A percentile compares a stretch with the other conserved stretches of the same genome.
Conservation (phyloP, 2,113 vertebrate species). For the Cebus imitator region DNA sequence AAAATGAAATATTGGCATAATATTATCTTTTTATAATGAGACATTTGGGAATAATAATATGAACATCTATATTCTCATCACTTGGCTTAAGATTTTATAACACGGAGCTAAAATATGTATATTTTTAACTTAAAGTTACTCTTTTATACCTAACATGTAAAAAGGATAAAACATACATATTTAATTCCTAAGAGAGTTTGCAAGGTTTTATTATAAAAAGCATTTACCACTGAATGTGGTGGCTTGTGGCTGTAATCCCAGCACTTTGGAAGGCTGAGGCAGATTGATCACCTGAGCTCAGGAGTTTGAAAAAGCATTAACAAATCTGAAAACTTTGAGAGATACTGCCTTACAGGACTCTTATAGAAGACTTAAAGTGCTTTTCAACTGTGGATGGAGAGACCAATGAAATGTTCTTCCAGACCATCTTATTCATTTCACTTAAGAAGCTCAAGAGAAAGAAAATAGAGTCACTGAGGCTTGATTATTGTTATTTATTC, state of each 20-base stretch:
- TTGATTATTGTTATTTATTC: neutral
- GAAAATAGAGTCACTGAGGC: neutral
- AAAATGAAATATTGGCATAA: neutral
- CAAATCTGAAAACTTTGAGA: neutral
- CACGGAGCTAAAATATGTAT: neutral
- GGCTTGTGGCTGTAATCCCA: too few species aligned
- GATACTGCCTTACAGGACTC: neutral
- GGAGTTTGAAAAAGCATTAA: neutral
- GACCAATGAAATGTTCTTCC: neutral
- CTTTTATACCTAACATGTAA: neutral
- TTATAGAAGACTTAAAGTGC: neutral
- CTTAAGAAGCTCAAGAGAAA: neutral
- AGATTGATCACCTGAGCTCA: too few species aligned
- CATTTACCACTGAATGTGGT: too few species aligned
- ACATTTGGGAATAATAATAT: neutral
- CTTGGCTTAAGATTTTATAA: neutral
- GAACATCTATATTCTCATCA: neutral
- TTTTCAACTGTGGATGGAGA: neutral
- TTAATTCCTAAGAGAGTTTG: neutral
- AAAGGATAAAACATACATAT: neutral
- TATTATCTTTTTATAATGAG: neutral
- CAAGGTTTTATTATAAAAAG: constrained; percentile 11
- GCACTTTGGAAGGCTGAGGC: too few species aligned
- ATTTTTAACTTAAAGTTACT: constrained; percentile 34
- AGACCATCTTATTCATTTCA: neutral